A percentile compares a stretch with the other conserved stretches of the same genome.
Evolutionary conservation across 2,113 vertebrate genomes (phyloP).

Genomic region (Colaptes auratus): DNA sequence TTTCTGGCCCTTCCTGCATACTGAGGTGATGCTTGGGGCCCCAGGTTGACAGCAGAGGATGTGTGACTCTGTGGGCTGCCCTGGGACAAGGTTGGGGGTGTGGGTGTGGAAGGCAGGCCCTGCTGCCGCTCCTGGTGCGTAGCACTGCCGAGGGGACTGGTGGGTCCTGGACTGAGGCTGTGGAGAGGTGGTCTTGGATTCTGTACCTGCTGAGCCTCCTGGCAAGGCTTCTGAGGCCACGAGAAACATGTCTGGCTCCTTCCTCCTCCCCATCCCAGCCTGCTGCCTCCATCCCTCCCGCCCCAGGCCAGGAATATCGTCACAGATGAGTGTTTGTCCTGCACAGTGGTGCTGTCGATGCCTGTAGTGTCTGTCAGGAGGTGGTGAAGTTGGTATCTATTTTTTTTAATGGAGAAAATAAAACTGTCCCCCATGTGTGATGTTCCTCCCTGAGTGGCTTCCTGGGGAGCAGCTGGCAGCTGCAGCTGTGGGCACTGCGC

Average conservation of each 20-base stretch:
- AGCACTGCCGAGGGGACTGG: background rate
- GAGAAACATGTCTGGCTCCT: background rate
- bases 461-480: background rate
- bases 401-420: conserved; percentile 72
- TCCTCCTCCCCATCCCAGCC: background rate
- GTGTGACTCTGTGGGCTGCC: background rate
- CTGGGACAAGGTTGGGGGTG: background rate
- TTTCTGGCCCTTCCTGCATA: background rate
- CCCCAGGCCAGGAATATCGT: background rate
- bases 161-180: background rate
- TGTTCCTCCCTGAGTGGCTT: background rate
- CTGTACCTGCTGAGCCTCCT: background rate
- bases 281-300: background rate
- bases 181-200: background rate
- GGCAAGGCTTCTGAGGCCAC: background rate
- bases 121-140: background rate
- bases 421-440: background rate
- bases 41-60: background rate
- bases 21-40: background rate
- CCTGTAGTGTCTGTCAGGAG: conserved; percentile 41
- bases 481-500: background rate
- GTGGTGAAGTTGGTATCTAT: conserved; percentile 57
- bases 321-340: background rate
- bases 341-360: conserved; percentile 51
- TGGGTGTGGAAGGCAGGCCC: background rate